Evolutionary conservation across 92 coral and sea anemone species (phyloP), one percentile per base, ranked within the genome.

Genomic region (Palythoa caribaeorum): DNA sequence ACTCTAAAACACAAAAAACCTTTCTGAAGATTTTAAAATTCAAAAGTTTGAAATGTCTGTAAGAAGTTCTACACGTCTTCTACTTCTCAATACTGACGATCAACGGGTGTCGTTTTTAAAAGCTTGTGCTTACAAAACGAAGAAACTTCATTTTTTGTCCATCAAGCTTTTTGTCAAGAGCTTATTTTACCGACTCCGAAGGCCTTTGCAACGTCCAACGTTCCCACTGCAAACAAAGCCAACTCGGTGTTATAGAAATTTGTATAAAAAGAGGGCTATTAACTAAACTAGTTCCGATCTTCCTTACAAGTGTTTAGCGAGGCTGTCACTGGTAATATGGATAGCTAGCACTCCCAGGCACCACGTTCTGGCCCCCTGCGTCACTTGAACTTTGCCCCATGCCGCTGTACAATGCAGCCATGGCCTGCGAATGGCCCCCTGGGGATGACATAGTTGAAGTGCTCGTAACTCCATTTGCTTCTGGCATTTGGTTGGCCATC

Each of bases 381-480:
- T 88, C 84, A 12, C 89, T 87, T 44, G 89, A 5, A 7, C 86
- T 80, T 44, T 83, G 91, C 21, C 86, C 83, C 91, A 91, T 83
- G n/a, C 91, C 89, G 78, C 89, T 71, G 35, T 91, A 91, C 89
- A 91, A 88, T 11, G 84, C 93, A 53, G 80, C 88, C 92, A 37
- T 77, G 81, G 54, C 83, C 72, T 90, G 86, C 44, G 76, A 90
- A 7, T 38, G 92, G 87, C 78, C 77, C 54, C 38, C 78, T 13
- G 76, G 71, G 71, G 80, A 77, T 59, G 69, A 76, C 83, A 72
- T 83, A 80, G 84, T 53, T 52, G 84, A 90, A 80, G 87, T 17
- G 78, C 86, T 28, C 21, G 92, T n/a, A 88, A 63, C 85, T 88
- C 90, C 86, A 80, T 90, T 62, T 80, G 92, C 65, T 89, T 86